Conservation (phyloP, 2,888 invertebrate species). For the Megalurothrips usitatus region DNA sequence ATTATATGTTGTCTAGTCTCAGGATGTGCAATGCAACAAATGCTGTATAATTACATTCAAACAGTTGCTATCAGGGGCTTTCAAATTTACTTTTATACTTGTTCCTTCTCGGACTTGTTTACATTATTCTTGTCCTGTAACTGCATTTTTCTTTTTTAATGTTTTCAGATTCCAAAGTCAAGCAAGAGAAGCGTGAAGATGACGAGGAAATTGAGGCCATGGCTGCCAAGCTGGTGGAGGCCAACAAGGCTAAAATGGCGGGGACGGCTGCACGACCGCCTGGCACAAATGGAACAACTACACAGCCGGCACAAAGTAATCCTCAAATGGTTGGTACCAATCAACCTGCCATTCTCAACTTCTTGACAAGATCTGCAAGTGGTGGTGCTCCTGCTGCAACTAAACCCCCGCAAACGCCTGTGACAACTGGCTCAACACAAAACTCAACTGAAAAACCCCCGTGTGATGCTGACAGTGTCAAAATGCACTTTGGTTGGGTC, state of each 20-base stretch:
- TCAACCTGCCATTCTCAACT: neutral
- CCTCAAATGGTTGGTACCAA: neutral
- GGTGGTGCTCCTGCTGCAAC: neutral
- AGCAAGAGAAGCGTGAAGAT: conserved; percentile 70
- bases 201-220: conserved; percentile 82
- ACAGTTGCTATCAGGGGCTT: too few relatives aligned
- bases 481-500: conserved; percentile 77
- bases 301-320: neutral
- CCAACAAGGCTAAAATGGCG: conserved; percentile 65
- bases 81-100: too few relatives aligned
- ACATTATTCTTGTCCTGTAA: too few relatives aligned
- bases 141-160: neutral
- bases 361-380: neutral
- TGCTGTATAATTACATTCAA: too few relatives aligned
- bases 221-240: conserved; percentile 82
- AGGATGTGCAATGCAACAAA: too few relatives aligned
- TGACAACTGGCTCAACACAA: neutral
- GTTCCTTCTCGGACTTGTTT: too few relatives aligned
- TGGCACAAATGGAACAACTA: conserved; percentile 4
- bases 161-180: conserved; percentile 31
- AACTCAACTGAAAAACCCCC: conserved; percentile 34
- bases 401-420: neutral
- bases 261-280: conserved; percentile 41
- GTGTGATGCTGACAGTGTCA: conserved; percentile 46
- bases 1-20: too few relatives aligned